Conservation (phyloP, 2,888 invertebrate genomes). For the Cylindroiulus punctatus region DNA sequence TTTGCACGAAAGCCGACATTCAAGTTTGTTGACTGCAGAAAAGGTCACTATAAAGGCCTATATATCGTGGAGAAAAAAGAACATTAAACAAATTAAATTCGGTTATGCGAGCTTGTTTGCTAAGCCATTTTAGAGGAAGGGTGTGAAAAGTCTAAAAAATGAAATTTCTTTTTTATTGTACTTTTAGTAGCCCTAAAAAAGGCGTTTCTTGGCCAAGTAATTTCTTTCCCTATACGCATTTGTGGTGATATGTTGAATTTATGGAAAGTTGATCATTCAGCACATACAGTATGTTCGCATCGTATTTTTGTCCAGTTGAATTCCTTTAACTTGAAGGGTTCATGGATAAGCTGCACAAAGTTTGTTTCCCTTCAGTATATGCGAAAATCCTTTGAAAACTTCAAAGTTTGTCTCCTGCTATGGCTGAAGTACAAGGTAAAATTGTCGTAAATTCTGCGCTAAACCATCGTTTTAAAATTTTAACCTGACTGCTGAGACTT, state of each 20-base stretch:
- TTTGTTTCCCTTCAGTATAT: not conserved
- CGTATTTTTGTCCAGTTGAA: too few relatives aligned
- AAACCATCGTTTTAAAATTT: too few relatives aligned
- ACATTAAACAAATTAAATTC: not conserved
- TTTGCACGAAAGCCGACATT: not conserved
- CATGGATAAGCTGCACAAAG: not conserved
- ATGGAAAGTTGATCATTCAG: not conserved
- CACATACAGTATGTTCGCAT: too few relatives aligned
- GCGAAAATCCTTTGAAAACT: not conserved
- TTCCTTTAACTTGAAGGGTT: too few relatives aligned
- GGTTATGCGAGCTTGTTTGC: constrained; percentile 24
- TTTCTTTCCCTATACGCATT: not conserved
- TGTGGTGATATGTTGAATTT: too few relatives aligned
- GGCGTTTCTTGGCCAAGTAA: constrained; percentile 25
- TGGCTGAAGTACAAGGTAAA: not conserved
- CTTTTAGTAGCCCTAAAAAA: constrained; percentile 11
- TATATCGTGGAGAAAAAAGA: not conserved
- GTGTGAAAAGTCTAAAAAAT: constrained; percentile 4
- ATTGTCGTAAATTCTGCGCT: too few relatives aligned
- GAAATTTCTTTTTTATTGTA: not conserved
- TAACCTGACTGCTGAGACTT: not conserved
- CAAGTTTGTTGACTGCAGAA: constrained; percentile 22
- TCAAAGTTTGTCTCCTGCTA: not conserved
- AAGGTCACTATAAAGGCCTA: not conserved
- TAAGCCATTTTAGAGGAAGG: not conserved